A percentile compares a stretch with the other conserved stretches of the same genome.
These are phyloP conservation scores for Chloroclysta siterata DNA, from an alignment of 2,888 invertebrate species.

Conservation along the genomic window DNA sequence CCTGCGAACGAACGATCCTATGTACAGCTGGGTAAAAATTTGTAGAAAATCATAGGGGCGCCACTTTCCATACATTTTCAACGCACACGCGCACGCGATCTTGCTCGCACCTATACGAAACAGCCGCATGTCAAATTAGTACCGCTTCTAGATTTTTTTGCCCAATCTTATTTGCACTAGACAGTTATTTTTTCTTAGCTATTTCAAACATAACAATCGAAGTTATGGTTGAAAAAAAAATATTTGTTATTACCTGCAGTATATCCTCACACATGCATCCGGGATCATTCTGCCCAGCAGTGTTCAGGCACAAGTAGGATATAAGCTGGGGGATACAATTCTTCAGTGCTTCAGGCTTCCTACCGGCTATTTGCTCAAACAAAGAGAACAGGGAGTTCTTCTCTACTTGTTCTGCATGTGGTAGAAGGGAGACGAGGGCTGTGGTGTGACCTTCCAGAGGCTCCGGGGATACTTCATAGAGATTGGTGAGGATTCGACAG, in stretches of 20 bases:
- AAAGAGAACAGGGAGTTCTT: slow-evolving; percentile 93
- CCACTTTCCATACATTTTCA: no score
- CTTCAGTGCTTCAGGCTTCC: slow-evolving; percentile 92
- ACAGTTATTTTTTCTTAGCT: no score
- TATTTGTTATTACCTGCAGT: slow-evolving; percentile 58
- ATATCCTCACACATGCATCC: slow-evolving; percentile 80
- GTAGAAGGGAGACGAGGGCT: slow-evolving; percentile 91
- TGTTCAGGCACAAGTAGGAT: slow-evolving; percentile 87
- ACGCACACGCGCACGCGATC: no score
- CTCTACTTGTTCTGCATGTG: slow-evolving; percentile 94
- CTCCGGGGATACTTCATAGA: slow-evolving; percentile 94
- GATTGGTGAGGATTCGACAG: slow-evolving; percentile 94
- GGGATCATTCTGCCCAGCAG: slow-evolving; percentile 66
- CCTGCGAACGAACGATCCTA: slow-evolving; percentile 56
- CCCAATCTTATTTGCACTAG: no score
- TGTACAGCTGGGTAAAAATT: no score
- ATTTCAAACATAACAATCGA: no score
- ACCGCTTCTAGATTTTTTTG: no score
- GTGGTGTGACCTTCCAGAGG: slow-evolving; percentile 94
- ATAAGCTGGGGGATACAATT: slow-evolving; percentile 93
- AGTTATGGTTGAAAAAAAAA: no score
- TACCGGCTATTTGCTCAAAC: slow-evolving; percentile 92
- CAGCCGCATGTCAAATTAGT: no score
- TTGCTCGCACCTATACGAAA: no score
- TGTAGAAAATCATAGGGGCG: neutral